phyloP scores from a whole-genome alignment of 2,797 vertebrate genomes.

The Danionella dracula region DNA sequence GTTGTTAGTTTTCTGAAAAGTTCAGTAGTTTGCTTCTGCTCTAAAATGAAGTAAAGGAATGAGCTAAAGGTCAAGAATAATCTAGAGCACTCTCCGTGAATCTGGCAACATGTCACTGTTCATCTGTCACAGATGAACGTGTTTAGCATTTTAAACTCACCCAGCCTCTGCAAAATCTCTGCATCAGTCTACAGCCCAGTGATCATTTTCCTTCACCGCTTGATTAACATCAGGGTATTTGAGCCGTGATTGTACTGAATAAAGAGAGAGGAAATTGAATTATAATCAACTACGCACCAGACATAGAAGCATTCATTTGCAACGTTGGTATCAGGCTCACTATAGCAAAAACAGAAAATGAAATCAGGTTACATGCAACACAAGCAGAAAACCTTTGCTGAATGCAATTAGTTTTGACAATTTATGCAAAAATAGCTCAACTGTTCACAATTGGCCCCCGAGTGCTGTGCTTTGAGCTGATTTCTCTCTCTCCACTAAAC shows the following conservation, averaged over 20 bases:
- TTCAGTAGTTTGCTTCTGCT: slow-evolving; percentile 1
- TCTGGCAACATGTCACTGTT: slow-evolving; percentile 28
- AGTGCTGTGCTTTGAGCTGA: slow-evolving; percentile 19
- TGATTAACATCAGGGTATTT: slow-evolving; percentile 9
- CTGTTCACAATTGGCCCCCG: background rate
- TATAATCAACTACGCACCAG: background rate
- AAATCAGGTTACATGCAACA: background rate
- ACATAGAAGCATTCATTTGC: background rate
- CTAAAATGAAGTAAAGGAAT: slow-evolving; percentile 17
- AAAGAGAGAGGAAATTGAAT: background rate
- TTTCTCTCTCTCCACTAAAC: slow-evolving; percentile 8
- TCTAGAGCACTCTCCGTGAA: background rate
- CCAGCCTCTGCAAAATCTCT: background rate
- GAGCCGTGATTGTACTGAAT: slow-evolving; percentile 5
- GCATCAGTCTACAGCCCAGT: background rate
- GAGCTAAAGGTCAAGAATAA: slow-evolving; percentile 8
- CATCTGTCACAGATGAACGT: slow-evolving; percentile 15
- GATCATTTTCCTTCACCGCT: background rate
- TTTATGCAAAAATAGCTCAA: background rate
- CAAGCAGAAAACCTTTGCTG: background rate
- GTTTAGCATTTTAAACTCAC: slow-evolving; percentile 15
- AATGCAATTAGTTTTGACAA: slow-evolving; percentile 8
- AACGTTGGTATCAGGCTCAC: background rate
- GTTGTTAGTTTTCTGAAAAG: background rate
- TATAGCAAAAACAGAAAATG: background rate